phyloP scores from a whole-genome alignment of 2,797 vertebrate species.

The Botia almorhae region DNA sequence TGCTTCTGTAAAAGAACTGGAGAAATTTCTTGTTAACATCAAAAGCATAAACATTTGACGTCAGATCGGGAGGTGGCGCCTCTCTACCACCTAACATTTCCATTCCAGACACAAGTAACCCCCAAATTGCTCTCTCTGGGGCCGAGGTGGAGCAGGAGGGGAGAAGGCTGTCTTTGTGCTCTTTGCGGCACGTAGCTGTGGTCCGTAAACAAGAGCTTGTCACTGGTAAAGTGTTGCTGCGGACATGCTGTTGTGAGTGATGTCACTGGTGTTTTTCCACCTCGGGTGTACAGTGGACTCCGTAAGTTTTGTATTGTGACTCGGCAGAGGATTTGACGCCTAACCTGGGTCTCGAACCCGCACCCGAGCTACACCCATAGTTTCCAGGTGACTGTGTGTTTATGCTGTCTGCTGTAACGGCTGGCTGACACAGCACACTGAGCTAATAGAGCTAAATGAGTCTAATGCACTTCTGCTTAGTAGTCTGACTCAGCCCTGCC shows the following conservation, averaged over 20 bases:
- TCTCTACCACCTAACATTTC: conserved; percentile 72
- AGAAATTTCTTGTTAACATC: conserved; percentile 73
- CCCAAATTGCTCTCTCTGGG: conserved; percentile 64
- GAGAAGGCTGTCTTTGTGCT: conserved; percentile 66
- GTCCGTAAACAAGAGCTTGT: conserved; percentile 69
- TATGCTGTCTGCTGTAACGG: conserved; percentile 54
- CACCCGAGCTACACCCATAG: conserved; percentile 38
- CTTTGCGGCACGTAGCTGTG: conserved; percentile 59
- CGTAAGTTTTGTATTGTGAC: conserved; percentile 49
- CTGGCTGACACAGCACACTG: conserved; percentile 62
- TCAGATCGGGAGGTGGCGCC: conserved; percentile 71
- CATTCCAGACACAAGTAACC: conserved; percentile 65
- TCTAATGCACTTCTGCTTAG: conserved; percentile 15
- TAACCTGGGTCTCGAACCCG: conserved; percentile 19
- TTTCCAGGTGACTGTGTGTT: conserved; percentile 55
- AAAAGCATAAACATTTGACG: conserved; percentile 63
- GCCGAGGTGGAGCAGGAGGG: conserved; percentile 44
- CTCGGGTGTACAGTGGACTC: conserved; percentile 29
- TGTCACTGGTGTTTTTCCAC: conserved; percentile 76
- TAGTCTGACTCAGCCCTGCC: conserved; percentile 43
- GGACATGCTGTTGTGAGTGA: conserved; percentile 60
- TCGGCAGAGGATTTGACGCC: conserved; percentile 34
- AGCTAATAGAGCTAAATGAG: conserved; percentile 49
- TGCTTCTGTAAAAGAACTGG: conserved; percentile 46
- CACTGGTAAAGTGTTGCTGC: conserved; percentile 65